phyloP scores from a whole-genome alignment of 2,113 vertebrate genomes.

The human (Homo sapiens) region GRCh38 chr19:46998001-46998500 shows the following conservation, averaged over 20 bases:
- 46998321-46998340: neutral
- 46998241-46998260: neutral
- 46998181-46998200: neutral
- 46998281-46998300: too few relatives aligned
- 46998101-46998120: too few relatives aligned
- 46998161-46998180: neutral
- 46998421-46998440: neutral
- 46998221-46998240: neutral
- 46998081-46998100: too few relatives aligned
- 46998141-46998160: accelerated
- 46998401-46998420: neutral
- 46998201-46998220: neutral
- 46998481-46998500: neutral
- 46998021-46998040: too few relatives aligned
- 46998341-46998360: neutral
- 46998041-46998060: too few relatives aligned
- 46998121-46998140: neutral
- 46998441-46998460: neutral
- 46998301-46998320: neutral
- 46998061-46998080: too few relatives aligned
- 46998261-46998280: neutral
- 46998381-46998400: accelerated
- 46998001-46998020: too few relatives aligned
- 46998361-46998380: neutral
- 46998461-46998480: neutral